Base-by-base conservation (phyloP, 2,888 invertebrate genomes). In the Electrophaes corylata region DNA sequence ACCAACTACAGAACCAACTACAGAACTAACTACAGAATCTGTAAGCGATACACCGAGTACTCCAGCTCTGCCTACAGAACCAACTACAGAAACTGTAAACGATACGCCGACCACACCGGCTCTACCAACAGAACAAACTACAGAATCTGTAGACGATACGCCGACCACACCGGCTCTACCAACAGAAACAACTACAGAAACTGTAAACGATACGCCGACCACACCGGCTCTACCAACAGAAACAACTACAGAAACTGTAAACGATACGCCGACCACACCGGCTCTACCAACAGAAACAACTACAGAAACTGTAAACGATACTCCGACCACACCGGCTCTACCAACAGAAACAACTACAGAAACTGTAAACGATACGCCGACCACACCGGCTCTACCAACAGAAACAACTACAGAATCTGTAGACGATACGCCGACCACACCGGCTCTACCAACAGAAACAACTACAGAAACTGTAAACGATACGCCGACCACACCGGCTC, bases 171-270 rank as follows among this genome's bases (percentile, higher is more conserved):
- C 6, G 1, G 23, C 19, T 1, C 19, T 53, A 31, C n/a, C n/a
- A 11, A 37, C 35, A 33, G 41, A 55, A 45, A 4, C 23, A 23
- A 4, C 3, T 5, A 58, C 64, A 1, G 57, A 54, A 46, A 43
- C 64, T n/a, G n/a, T n/a, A n/a, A n/a, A n/a, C 49, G 59, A 12
- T 4, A 40, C 43, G 33, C 26, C 52, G 16, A 47, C 60, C 23
- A 23, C 23, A 5, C 1, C 6, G 5, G 40, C 49, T 18, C 47
- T 47, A 37, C 16, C 37, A 3, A 47, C 54, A 18, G 47, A 16
- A n/a, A 4, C 23, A 23, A 4, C 6, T 5, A n/a, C 56, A 26
- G 26, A 16, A 35, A 41, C 41, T 0, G n/a, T n/a, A n/a, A n/a
- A n/a, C n/a, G 41, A 51, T 0, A n/a, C 47, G 19, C 35, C 60